These are phyloP conservation scores for Gadopsis marmoratus DNA, from an alignment of 2,797 vertebrate species.

Conservation along the genomic window DNA sequence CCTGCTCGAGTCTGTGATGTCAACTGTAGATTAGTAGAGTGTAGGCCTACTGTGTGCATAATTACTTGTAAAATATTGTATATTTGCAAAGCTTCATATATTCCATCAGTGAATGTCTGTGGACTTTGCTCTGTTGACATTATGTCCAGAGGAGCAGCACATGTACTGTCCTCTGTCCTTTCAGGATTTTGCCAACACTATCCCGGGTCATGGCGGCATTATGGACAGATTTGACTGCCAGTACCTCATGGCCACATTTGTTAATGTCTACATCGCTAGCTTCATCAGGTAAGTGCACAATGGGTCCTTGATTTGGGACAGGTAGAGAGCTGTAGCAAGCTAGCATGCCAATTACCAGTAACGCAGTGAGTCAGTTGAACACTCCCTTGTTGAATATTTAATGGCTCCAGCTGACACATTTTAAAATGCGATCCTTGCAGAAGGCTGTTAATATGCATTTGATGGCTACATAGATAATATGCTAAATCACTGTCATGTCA, in stretches of 20 bases:
- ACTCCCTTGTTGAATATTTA: not conserved
- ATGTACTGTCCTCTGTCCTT: conserved; percentile 5
- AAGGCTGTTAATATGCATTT: not conserved
- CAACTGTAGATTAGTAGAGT: not conserved
- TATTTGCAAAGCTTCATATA: not conserved
- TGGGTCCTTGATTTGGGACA: not conserved
- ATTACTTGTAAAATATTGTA: not conserved
- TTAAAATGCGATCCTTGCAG: not conserved
- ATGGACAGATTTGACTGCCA: conserved; percentile 99
- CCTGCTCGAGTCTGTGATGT: not conserved
- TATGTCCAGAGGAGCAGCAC: not conserved
- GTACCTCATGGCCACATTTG: conserved; percentile 99
- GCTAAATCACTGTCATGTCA: not conserved
- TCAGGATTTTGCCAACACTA: conserved; percentile 99
- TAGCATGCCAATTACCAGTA: not conserved
- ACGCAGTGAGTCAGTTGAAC: not conserved
- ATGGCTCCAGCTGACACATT: not conserved
- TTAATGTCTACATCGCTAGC: conserved; percentile 98
- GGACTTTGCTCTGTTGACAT: not conserved
- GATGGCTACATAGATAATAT: not conserved
- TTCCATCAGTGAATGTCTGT: not conserved
- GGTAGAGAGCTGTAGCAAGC: not conserved
- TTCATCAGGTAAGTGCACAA: conserved; percentile 92
- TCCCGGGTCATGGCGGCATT: conserved; percentile 97
- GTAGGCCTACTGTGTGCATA: not conserved